Evolutionary conservation across 2,888 invertebrate genomes (phyloP).

Genomic region (Temnothorax unifasciatus): DNA sequence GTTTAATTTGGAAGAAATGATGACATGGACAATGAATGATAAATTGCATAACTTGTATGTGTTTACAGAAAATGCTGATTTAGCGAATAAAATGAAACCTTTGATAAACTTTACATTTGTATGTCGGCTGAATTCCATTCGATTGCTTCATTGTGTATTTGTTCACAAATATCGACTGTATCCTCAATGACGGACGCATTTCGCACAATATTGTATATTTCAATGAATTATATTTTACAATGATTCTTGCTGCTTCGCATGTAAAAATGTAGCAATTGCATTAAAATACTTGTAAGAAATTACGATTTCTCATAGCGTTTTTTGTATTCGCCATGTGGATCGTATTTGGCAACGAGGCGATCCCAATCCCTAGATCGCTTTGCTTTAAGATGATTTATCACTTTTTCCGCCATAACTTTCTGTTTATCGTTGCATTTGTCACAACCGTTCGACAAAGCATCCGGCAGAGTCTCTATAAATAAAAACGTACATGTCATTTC

Average conservation of each 20-base stretch:
- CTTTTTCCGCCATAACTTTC: conserved; percentile 90
- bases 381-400: conserved; percentile 89
- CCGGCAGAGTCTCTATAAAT: conserved; percentile 90
- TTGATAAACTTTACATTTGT: background rate
- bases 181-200: background rate
- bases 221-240: conserved; percentile 7
- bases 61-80: conserved; percentile 20
- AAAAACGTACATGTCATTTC: background rate
- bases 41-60: background rate
- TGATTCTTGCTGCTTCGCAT: background rate
- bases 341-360: conserved; percentile 89
- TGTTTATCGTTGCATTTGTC: conserved; percentile 90
- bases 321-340: conserved; percentile 90
- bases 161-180: background rate
- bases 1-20: background rate
- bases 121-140: conserved; percentile 26
- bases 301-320: conserved; percentile 86
- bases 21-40: background rate
- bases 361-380: conserved; percentile 91
- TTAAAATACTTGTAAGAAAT: conserved; percentile 9
- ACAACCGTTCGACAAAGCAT: conserved; percentile 90
- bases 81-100: conserved; percentile 8
- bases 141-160: background rate
- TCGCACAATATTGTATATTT: conserved; percentile 15
- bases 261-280: background rate